A percentile compares a stretch with the other conserved stretches of the same genome.
Conservation (phyloP, 2,888 invertebrate species). For the Caenorhabditis wallacei region DNA sequence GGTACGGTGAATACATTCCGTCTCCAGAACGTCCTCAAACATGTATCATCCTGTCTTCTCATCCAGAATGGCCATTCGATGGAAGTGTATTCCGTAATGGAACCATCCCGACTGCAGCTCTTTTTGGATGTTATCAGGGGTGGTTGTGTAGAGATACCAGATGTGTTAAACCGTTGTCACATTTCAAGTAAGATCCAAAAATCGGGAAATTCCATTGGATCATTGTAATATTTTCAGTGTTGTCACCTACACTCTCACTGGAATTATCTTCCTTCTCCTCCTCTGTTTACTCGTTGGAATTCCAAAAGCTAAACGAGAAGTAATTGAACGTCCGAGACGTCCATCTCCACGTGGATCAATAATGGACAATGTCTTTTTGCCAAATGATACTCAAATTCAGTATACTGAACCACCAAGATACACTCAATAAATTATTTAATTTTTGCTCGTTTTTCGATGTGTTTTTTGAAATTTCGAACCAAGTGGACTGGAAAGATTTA, state of each 20-base stretch:
- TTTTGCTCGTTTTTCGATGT: no score
- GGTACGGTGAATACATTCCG: constrained; percentile 27
- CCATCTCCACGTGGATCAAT: constrained; percentile 7
- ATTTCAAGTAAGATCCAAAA: constrained; percentile 31
- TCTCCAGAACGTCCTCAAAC: constrained; percentile 42
- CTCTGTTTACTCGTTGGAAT: constrained; percentile 10
- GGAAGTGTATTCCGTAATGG: constrained; percentile 38
- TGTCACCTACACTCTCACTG: constrained; percentile 33
- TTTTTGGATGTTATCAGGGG: constrained; percentile 32
- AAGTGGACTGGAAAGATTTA: no score
- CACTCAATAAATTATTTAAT: not conserved
- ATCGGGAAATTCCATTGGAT: not conserved
- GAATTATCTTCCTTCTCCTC: constrained; percentile 23
- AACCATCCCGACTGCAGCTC: constrained; percentile 18
- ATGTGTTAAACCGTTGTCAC: constrained; percentile 19
- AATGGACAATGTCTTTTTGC: constrained; percentile 2
- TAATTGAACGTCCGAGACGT: not conserved
- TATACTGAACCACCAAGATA: constrained; percentile 16
- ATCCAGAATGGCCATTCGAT: constrained; percentile 52
- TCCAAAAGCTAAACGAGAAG: constrained; percentile 1
- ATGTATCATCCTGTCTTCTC: constrained; percentile 36
- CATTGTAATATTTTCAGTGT: constrained; percentile 19
- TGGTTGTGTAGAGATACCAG: constrained; percentile 5
- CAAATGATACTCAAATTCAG: not conserved
- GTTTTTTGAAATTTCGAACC: no score